Base-by-base conservation (phyloP, 2,888 invertebrate genomes). In the Pseudococcus viburni region DNA sequence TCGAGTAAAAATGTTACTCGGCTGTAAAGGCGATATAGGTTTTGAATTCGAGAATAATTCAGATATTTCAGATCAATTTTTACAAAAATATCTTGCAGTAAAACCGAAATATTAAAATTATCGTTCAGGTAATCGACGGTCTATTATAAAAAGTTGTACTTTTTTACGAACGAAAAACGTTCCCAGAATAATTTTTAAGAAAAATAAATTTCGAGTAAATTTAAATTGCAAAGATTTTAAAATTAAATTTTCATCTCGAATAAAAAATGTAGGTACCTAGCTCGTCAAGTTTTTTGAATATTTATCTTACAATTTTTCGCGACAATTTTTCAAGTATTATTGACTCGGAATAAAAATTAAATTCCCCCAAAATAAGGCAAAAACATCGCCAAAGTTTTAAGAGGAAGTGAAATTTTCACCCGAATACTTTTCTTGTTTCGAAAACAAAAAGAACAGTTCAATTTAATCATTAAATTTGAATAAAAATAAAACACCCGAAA, bases 231-330 rank as follows among this genome's bases (percentile, higher is more conserved):
- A 19, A 59, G 55, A 55, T 55, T 55, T 17, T 55, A 55, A 15
- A 55, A 55, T 55, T 0, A 55, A 59, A 59, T 59, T 59, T 59
- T 59, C 59, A 19, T 19, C 5, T 59, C 59, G 59, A 59, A 59
- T 19, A 59, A 19, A 19, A 55, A 55, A 55, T 7, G n/a, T 19
- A 59, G 7, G 5, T 33, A 59, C 9, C 7, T 19, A 59, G 19
- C 59, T 59, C 59, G 59, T 59, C n/a, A 59, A 59, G 59, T 59
- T 59, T 59, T 59, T 59, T 59, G 59, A 59, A 59, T 59, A 59
- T 59, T 59, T 59, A 59, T 59, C 59, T 59, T 59, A 0, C 19
- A 59, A 59, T 59, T 59, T 59, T 59, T 19, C 59, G 26, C 15
- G 51, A 51, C 51, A 51, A 19, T 59, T n/a, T 19, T 59, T 51